A percentile compares a stretch with the other conserved stretches of the same genome.
phyloP scores from a whole-genome alignment of 2,113 vertebrate genomes.

The Erythrolamprus reginae region DNA sequence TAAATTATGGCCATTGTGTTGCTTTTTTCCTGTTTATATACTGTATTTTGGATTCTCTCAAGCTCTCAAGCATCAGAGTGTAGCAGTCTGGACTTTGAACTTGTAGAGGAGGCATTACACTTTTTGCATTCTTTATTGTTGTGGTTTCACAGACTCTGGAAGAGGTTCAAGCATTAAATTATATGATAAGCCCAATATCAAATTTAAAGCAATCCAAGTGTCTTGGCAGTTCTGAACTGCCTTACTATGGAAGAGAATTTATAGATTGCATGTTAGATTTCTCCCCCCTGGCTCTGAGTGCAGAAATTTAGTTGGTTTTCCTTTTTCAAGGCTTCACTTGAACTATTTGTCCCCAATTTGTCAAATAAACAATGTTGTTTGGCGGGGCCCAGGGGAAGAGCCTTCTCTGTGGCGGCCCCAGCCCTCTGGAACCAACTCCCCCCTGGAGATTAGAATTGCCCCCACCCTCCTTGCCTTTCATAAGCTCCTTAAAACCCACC shows the following conservation, averaged over 20 bases:
- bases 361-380: too few species aligned
- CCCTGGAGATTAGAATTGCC: too few species aligned
- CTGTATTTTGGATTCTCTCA: not conserved
- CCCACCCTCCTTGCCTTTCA: too few species aligned
- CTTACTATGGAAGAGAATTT: not conserved
- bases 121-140: not conserved
- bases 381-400: too few species aligned
- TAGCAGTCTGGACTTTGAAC: not conserved
- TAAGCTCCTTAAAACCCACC: too few species aligned
- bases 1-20: not conserved
- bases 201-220: not conserved
- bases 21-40: not conserved
- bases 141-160: not conserved
- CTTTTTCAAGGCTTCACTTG: not conserved
- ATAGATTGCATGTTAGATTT: not conserved
- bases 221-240: not conserved
- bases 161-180: not conserved
- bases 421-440: too few species aligned
- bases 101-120: too few species aligned
- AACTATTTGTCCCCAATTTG: not conserved
- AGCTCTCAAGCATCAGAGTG: not conserved
- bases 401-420: too few species aligned
- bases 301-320: not conserved
- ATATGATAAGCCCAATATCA: not conserved
- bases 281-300: too few species aligned